phyloP scores from a whole-genome alignment of 2,113 vertebrate genomes.

The Melozone crissalis region DNA sequence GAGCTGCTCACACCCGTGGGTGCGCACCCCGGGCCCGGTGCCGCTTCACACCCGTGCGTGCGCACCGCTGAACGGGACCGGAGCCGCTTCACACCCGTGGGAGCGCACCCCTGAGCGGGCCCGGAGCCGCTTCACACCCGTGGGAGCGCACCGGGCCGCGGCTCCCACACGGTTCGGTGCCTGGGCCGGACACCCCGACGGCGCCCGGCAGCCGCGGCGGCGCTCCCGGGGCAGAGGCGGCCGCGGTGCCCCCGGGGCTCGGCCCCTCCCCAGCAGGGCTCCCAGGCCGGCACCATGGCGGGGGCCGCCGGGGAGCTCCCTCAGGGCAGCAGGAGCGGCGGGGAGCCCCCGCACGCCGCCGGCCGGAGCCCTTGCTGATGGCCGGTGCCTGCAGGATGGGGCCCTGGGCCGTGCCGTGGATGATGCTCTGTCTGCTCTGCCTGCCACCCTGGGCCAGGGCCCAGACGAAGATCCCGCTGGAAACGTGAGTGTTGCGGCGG shows the following conservation, averaged over 20 bases:
- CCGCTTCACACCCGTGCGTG: no score
- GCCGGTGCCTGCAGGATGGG: constrained; percentile 22
- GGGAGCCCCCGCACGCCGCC: neutral
- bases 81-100: no score
- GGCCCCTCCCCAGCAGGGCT: rapidly evolving
- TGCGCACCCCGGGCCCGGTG: no score
- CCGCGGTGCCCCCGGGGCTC: neutral
- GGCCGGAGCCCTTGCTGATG: neutral
- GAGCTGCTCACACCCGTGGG: no score
- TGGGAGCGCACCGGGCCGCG: neutral
- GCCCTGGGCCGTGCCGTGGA: constrained; percentile 68
- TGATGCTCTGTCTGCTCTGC: constrained; percentile 70
- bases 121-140: rapidly evolving
- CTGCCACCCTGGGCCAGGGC: constrained; percentile 62
- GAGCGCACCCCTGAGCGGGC: no score
- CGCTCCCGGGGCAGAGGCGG: neutral
- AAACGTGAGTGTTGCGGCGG: constrained; percentile 81
- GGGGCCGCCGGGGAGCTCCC: neutral
- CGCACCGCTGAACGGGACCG: no score
- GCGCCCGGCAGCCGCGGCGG: neutral
- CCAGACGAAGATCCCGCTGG: constrained; percentile 86
- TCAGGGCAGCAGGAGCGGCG: neutral
- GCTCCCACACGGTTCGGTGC: neutral
- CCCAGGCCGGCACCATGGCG: neutral
- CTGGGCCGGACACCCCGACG: neutral